These are phyloP conservation scores for Hypanus sabinus DNA, from an alignment of 2,113 vertebrate genomes.

Conservation along the genomic window DNA sequence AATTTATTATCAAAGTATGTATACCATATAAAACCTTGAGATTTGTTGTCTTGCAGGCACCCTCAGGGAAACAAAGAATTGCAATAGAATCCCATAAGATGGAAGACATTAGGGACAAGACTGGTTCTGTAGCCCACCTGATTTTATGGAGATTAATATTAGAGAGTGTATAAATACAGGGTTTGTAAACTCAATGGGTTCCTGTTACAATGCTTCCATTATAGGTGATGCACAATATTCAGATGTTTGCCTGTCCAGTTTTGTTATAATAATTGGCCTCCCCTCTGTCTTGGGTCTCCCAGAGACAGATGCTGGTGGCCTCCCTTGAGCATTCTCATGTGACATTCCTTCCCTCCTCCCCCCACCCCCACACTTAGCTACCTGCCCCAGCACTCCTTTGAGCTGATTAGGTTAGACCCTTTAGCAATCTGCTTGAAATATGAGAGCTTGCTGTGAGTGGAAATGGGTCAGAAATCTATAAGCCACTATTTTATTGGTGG, in stretches of 20 bases:
- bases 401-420: not conserved
- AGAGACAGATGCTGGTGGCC: not conserved
- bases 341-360: too few relatives aligned
- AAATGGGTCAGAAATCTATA: not conserved
- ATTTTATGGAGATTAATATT: not conserved
- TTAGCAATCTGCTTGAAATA: not conserved
- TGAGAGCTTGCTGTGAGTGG: not conserved
- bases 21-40: too few relatives aligned
- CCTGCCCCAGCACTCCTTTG: not conserved
- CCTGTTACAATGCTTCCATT: not conserved
- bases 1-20: too few relatives aligned
- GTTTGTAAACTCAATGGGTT: not conserved
- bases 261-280: not conserved
- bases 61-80: too few relatives aligned
- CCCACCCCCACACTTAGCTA: not conserved
- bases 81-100: too few relatives aligned
- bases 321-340: not conserved
- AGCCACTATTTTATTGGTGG: not conserved
- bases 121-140: not conserved
- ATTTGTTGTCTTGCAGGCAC: too few relatives aligned
- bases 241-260: not conserved
- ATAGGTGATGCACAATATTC: not conserved
- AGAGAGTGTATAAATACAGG: not conserved
- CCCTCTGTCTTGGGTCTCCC: not conserved
- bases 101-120: not conserved